phyloP scores from a whole-genome alignment of 1,140 invertebrate genomes.

The Cephus cinctus region DNA sequence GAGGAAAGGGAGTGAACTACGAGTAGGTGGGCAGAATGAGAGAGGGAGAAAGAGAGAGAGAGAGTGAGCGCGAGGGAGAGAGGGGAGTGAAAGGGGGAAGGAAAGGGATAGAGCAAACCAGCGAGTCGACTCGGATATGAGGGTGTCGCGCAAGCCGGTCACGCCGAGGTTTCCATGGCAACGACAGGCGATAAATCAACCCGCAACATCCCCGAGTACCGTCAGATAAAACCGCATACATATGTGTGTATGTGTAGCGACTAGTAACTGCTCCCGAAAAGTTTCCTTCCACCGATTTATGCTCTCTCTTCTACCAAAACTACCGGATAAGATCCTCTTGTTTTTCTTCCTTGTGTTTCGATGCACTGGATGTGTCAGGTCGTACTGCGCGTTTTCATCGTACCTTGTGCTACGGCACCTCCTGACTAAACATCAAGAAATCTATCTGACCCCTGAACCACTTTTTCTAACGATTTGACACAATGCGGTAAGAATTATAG shows the following conservation, averaged over 20 bases:
- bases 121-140: constrained; percentile 47
- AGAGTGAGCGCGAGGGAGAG: constrained; percentile 8
- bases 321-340: no score
- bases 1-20: no score
- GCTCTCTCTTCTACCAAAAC: no score
- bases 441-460: no score
- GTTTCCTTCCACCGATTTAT: constrained; percentile 39
- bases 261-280: constrained; percentile 37
- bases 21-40: not conserved
- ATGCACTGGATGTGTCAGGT: no score
- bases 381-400: no score
- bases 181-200: constrained; percentile 53
- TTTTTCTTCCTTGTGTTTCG: no score
- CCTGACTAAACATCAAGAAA: no score
- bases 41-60: constrained; percentile 7
- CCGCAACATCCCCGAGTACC: constrained; percentile 50
- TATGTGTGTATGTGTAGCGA: constrained; percentile 35
- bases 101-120: constrained; percentile 32
- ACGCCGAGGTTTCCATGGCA: constrained; percentile 52
- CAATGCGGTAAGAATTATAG: no score
- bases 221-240: constrained; percentile 41
- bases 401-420: no score
- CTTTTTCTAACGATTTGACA: no score
- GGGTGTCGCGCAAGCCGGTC: constrained; percentile 53
- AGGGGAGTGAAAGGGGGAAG: constrained; percentile 14